A percentile compares a stretch with the other conserved stretches of the same genome.
phyloP scores from a whole-genome alignment of 1,140 invertebrate species.

The Macrostomum lignano region DNA sequence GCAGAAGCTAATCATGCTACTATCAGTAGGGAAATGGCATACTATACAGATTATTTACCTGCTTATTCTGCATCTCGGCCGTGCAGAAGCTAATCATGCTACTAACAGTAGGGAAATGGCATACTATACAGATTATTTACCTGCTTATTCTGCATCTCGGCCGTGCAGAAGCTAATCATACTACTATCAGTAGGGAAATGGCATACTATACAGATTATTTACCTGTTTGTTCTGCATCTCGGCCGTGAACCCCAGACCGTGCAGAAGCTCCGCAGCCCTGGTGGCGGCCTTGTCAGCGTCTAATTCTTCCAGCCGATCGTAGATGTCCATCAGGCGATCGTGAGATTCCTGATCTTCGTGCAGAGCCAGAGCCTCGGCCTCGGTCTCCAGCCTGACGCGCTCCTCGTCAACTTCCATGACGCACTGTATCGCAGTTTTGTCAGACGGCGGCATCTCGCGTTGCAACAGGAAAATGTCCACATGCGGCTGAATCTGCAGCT shows the following conservation, averaged over 20 bases:
- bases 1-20: no score
- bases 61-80: no score
- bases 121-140: no score
- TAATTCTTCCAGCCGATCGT: constrained; percentile 83
- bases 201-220: constrained; percentile 8
- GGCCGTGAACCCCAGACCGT: constrained; percentile 77
- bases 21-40: no score
- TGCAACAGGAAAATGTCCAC: constrained; percentile 93
- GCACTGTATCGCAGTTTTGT: constrained; percentile 56
- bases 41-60: no score
- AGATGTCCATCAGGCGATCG: constrained; percentile 84
- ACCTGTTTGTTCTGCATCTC: constrained; percentile 50
- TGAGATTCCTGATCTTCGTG: constrained; percentile 37
- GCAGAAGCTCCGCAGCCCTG: constrained; percentile 65
- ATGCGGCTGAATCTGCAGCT: constrained; percentile 75
- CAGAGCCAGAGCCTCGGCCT: constrained; percentile 59
- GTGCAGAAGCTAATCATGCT: no score
- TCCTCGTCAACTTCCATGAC: constrained; percentile 96
- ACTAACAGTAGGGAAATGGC: no score
- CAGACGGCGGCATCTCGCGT: constrained; percentile 75
- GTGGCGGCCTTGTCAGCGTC: constrained; percentile 73
- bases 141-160: no score
- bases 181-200: no score
- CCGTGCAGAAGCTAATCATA: no score
- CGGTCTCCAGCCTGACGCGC: constrained; percentile 54